Evolutionary conservation across 2,888 invertebrate species (phyloP), one percentile per base, ranked within the genome.

Genomic region (Exocentrus adspersus): DNA sequence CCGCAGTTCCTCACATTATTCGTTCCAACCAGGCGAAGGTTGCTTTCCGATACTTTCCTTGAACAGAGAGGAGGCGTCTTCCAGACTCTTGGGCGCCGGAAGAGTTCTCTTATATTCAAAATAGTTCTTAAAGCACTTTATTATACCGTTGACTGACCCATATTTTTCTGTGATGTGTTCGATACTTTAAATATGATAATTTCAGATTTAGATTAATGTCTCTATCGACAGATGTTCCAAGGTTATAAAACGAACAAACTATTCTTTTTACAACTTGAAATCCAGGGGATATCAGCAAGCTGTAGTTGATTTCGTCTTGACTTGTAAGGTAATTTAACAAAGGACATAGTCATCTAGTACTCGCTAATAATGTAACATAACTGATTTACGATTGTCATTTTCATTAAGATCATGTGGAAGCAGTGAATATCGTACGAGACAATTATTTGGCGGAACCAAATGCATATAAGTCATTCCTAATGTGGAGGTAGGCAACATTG

Each of bases 1-100:
- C 53, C 21, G 41, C n/a, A 53, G 42, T 53, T 53, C 7, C 41
- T 24, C 42, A 21, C 42, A 53, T 53, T 53, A 42, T 41, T 53
- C 37, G 41, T 41, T 41, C 42, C 21, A 41, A 37, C 20, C 16
- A 53, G 16, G 41, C 53, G 53, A 53, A 28, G 28, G 28, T 48
- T 48, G 48, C 46, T 48, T 28, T 48, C 10, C 48, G 48, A 48
- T 48, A 28, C 48, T 48, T 48, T 48, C 28, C 48, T 48, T 48
- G 28, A 48, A 48, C 14, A 21, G 51, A 17, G 52, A 20, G 20
- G 12, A 41, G 52, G 52, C 37, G 52, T 52, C n/a, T 53, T 53
- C 14, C 41, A 53, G 53, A 53, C 53, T 53, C 32, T 12, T 9
- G 2, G 53, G 24, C 53, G 24, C 16, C 52, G 14, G 14, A 14